phyloP scores from a whole-genome alignment of 2,797 vertebrate species.

The Lacerta bilineata region DNA sequence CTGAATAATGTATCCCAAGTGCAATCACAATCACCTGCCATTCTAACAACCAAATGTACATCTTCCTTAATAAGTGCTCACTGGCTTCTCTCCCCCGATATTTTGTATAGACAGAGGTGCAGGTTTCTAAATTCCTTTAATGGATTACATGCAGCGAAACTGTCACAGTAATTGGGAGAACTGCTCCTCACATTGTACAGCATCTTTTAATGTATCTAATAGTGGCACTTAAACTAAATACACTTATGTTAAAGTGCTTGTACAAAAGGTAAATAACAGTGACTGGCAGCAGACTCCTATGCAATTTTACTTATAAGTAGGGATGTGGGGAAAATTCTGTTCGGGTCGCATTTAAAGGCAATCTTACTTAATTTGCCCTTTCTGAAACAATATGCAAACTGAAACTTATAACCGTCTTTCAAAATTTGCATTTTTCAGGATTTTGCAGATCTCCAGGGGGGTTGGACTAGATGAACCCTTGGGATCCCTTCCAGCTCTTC shows the following conservation, averaged over 20 bases:
- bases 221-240: neutral
- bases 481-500: no score
- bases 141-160: neutral
- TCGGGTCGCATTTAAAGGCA: neutral
- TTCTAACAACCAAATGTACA: slow-evolving; percentile 2
- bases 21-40: neutral
- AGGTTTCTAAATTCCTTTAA: neutral
- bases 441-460: no score
- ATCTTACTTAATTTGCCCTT: no score
- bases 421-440: no score
- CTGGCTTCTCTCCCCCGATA: neutral
- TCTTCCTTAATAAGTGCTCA: neutral
- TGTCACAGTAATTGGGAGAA: neutral
- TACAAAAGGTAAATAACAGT: neutral
- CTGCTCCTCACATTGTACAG: neutral
- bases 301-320: neutral
- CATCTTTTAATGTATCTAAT: neutral
- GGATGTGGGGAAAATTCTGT: neutral
- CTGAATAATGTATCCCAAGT: neutral
- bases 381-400: no score
- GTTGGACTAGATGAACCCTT: no score
- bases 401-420: no score
- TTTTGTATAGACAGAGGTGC: neutral
- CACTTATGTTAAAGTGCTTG: neutral
- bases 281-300: neutral